Evolutionary conservation across 2,888 invertebrate genomes (phyloP).

Genomic region (Lepidocyrtinus sp.): DNA sequence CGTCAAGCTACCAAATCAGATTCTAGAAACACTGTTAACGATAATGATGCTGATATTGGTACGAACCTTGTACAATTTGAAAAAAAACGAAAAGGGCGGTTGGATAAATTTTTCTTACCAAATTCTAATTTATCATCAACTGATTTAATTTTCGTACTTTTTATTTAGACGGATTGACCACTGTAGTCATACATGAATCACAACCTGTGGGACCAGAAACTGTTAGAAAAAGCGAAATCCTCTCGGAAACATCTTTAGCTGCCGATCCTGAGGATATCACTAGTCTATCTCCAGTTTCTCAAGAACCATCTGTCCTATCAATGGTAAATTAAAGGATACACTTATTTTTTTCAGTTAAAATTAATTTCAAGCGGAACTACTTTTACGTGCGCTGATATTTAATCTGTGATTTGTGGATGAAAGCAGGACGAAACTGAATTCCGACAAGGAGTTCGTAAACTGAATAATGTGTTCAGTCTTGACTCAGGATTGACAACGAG

Average conservation of each 20-base stretch:
- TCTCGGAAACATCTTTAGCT: constrained; percentile 50
- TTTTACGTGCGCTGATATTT: no score
- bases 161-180: constrained; percentile 45
- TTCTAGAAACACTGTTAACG: constrained; percentile 58
- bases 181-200: constrained; percentile 60
- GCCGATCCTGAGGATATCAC: constrained; percentile 64
- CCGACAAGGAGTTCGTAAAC: constrained; percentile 45
- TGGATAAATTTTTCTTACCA: not conserved
- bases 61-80: constrained; percentile 19
- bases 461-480: constrained; percentile 66
- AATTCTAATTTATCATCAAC: not conserved
- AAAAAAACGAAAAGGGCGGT: not conserved
- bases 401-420: no score
- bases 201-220: constrained; percentile 22
- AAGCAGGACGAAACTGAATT: constrained; percentile 54
- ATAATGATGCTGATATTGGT: constrained; percentile 54
- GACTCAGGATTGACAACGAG: constrained; percentile 67
- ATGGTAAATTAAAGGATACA: constrained; percentile 47
- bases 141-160: not conserved
- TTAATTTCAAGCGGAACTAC: no score
- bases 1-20: constrained; percentile 56
- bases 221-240: constrained; percentile 18
- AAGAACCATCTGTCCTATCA: constrained; percentile 66
- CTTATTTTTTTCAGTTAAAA: no score
- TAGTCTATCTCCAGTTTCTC: constrained; percentile 66